Base-by-base conservation (phyloP, 2,888 invertebrate genomes). In the Macrosiphum euphorbiae region DNA sequence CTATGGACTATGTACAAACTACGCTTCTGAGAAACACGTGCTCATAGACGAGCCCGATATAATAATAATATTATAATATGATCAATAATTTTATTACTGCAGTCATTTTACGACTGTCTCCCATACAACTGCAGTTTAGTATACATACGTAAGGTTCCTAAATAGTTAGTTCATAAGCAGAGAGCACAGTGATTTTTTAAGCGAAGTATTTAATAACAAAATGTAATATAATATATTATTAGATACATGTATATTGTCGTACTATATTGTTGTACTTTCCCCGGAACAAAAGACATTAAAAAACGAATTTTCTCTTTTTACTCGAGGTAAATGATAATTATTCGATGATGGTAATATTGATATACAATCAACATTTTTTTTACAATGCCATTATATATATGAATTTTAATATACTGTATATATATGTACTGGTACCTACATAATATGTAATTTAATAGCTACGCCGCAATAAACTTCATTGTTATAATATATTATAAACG, bases 291-390 rank as follows among this genome's bases (percentile, higher is more conserved):
- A 91, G 84, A 44, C n/a, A 55, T 91, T 55, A 85, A 55, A 67
- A 78, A 78, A 78, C 44, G 84, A 41, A 91, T 91, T 91, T 91
- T 91, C 91, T 91, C 84, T 91, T 91, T 91, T 91, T 55, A 85
- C 52, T 44, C 7, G n/a, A 20, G 13, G 4, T 47, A 67, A 61
- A 47, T 67, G 55, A 41, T 88, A 58, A 55, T 88, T 88, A 55
- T 58, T 88, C 3, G n/a, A 87, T 50, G 47, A 87, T 24, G 24
- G 11, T 88, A 50, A 87, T 50, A 50, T n/a, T 20, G 52, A 87
- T 28, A 52, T 35, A 50, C 13, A 88, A 55, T 35, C 35, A 24
- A 89, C 11, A 58, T 52, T 52, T 87, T 44, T 50, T 87, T 87
- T 52, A n/a, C 3, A n/a, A 87, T 16, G 28, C 86, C 35, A 35